A percentile compares a stretch with the other conserved stretches of the same genome.
Conservation (phyloP, 1,140 invertebrate species). For the Tetragonula clypearis region DNA sequence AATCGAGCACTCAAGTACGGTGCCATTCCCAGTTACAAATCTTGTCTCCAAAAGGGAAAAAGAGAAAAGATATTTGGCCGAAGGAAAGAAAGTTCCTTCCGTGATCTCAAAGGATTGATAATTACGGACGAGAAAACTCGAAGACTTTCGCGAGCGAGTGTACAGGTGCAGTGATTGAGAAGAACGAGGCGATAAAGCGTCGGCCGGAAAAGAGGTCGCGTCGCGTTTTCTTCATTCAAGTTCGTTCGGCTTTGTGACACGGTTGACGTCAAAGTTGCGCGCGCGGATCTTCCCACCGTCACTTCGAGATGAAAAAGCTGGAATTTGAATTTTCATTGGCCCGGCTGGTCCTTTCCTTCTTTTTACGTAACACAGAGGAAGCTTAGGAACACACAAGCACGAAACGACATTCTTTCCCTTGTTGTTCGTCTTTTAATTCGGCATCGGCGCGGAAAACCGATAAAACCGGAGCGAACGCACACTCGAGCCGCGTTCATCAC, state of each 20-base stretch:
- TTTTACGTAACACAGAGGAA: background rate
- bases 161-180: background rate
- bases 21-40: too few species aligned
- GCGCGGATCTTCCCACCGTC: background rate
- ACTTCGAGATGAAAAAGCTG: background rate
- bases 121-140: too few species aligned
- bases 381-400: slow-evolving; percentile 2
- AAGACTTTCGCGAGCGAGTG: too few species aligned
- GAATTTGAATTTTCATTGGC: slow-evolving; percentile 49
- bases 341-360: background rate
- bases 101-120: too few species aligned
- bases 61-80: too few species aligned
- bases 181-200: slow-evolving; percentile 13
- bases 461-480: slow-evolving; percentile 18
- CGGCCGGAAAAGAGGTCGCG: slow-evolving; percentile 23
- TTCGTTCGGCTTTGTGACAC: slow-evolving; percentile 17
- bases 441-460: slow-evolving; percentile 13
- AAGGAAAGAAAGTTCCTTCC: too few species aligned
- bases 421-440: background rate
- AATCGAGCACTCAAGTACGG: too few species aligned
- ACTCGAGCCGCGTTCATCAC: background rate
- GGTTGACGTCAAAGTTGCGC: slow-evolving; percentile 31
- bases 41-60: too few species aligned
- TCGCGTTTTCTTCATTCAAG: slow-evolving; percentile 11
- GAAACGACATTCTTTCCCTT: slow-evolving; percentile 5